Base-by-base conservation (phyloP, 1,140 invertebrate species). In the Cydia pomonella region DNA sequence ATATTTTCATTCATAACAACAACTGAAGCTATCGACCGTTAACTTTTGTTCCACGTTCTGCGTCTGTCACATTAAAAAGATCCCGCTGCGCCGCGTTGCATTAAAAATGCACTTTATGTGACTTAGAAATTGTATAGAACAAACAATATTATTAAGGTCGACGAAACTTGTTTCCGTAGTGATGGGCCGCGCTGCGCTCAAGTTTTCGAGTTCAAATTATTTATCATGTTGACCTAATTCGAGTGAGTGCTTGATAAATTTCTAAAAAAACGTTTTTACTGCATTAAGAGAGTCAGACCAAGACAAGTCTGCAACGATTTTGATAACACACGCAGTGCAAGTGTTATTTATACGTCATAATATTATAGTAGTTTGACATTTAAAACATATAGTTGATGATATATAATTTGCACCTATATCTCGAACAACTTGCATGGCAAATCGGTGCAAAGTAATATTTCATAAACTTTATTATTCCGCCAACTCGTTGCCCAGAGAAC, bases 51-150 rank as follows among this genome's bases (percentile, higher is more conserved):
- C 18, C 18, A 23, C 21, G 23, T 59, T 59, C 18, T 21, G 50
- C 50, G 50, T 53, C 50, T 23, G 53, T 59, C 53, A 59, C 53
- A 59, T 59, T 59, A 59, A 59, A 53, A 23, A 3, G 53, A 59
- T 21, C 53, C 53, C 53, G 53, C 53, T 59, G 53, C 53, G 50
- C 50, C 16, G 53, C 21, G 53, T 59, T 23, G 53, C 53, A 59
- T 59, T 59, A 59, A 59, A 59, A 59, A 59, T 59, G 53, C 53
- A 59, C 7, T 59, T 59, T 59, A 59, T 59, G 53, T 59, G 53
- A 59, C 53, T 59, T 59, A 59, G 53, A 59, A 59, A 59, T 59
- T 59, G 53, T 59, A 59, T 59, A 23, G 53, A 59, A 59, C 53
- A 59, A 59, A 59, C 53, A 59, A 59, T 59, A 23, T 59, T 59